Evolutionary conservation across 2,797 vertebrate species (phyloP).

Genomic region (Podargus strigoides): DNA sequence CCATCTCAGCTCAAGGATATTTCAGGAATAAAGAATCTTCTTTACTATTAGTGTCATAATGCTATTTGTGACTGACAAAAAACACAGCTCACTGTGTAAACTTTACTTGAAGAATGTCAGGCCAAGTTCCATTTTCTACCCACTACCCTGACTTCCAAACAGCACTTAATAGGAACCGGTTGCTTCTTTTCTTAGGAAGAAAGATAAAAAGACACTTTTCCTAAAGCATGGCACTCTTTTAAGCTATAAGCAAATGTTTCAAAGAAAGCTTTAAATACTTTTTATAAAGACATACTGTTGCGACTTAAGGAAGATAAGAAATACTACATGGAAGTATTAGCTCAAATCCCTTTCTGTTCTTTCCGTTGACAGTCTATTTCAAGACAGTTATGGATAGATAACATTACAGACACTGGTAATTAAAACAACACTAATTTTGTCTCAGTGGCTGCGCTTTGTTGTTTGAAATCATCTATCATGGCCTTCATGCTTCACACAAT

Average conservation of each 20-base stretch:
- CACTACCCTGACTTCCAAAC: conserved; percentile 59
- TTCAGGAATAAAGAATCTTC: conserved; percentile 69
- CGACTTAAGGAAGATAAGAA: conserved; percentile 16
- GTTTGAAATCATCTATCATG: conserved; percentile 81
- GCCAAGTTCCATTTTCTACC: conserved; percentile 57
- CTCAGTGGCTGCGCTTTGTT: conserved; percentile 82
- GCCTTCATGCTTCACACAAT: conserved; percentile 78
- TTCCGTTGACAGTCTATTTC: conserved; percentile 68
- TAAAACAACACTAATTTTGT: conserved; percentile 89
- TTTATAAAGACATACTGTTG: background rate
- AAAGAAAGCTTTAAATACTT: conserved; percentile 32
- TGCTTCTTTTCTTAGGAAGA: conserved; percentile 8
- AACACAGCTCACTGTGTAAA: conserved; percentile 62
- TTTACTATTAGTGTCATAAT: conserved; percentile 66
- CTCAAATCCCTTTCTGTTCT: conserved; percentile 44
- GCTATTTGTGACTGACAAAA: conserved; percentile 74
- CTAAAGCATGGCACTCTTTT: background rate
- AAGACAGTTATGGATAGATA: conserved; percentile 83
- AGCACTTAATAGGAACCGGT: conserved; percentile 45
- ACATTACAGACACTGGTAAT: conserved; percentile 84
- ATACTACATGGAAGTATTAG: background rate
- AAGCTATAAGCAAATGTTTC: conserved; percentile 14
- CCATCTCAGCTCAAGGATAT: conserved; percentile 65
- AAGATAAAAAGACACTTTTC: conserved; percentile 46
- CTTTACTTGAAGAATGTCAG: conserved; percentile 64